Conservation (phyloP, 2,113 vertebrate species). For the Barbus barbus region DNA sequence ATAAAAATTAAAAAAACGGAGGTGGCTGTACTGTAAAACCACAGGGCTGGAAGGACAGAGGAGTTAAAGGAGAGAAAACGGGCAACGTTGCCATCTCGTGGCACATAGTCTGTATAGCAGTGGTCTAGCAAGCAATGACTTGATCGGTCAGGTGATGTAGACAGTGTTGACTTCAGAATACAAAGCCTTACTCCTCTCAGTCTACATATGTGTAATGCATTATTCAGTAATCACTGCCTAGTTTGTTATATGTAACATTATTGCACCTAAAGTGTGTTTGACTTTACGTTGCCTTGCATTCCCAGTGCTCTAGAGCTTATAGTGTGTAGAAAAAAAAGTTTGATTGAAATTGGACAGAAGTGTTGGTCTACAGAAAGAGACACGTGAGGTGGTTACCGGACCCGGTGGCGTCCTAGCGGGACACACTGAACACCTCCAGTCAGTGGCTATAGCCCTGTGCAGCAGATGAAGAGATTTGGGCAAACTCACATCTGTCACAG, state of each 20-base stretch:
- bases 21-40: slow-evolving; percentile 3
- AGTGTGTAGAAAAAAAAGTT: slow-evolving; percentile 40
- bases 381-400: slow-evolving; percentile 86
- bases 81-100: slow-evolving; percentile 44
- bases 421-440: slow-evolving; percentile 85
- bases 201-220: slow-evolving; percentile 38
- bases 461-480: slow-evolving; percentile 87
- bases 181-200: slow-evolving; percentile 72
- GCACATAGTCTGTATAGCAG: not conserved
- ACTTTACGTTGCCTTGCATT: slow-evolving; percentile 50
- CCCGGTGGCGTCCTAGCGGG: slow-evolving; percentile 80
- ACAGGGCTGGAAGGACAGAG: slow-evolving; percentile 23
- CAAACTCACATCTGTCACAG: slow-evolving; percentile 83
- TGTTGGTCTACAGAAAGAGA: slow-evolving; percentile 80
- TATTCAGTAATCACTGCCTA: not conserved
- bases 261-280: slow-evolving; percentile 38
- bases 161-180: slow-evolving; percentile 67
- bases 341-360: slow-evolving; percentile 66
- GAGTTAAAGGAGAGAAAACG: slow-evolving; percentile 9
- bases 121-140: slow-evolving; percentile 49
- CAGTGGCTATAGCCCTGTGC: slow-evolving; percentile 87
- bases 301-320: slow-evolving; percentile 39
- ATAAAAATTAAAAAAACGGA: not conserved
- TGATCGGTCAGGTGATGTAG: slow-evolving; percentile 36
- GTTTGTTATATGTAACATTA: not conserved